Base-by-base conservation (phyloP, 2,888 invertebrate species). In the Hydrotaea diabolus region DNA sequence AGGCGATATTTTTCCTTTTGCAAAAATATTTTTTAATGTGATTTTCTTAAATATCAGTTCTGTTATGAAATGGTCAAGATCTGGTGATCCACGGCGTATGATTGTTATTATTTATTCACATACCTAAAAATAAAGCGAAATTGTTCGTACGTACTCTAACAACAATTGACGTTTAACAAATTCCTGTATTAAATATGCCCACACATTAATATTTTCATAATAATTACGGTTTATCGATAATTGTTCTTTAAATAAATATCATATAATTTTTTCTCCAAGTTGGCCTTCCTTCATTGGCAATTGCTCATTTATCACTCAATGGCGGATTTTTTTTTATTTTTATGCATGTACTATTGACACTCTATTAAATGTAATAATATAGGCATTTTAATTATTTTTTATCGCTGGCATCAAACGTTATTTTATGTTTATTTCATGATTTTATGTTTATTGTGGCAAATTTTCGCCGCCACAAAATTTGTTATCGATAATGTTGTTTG, bases 391-490 rank as follows among this genome's bases (percentile, higher is more conserved):
- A 66, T 66, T 21, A 39, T 39, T 43, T 36, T 66, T 43, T 69
- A 46, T 43, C 46, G 46, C 21, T 46, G 19, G 39, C 13, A 66
- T 39, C 13, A 17, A 39, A 21, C 43, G 11, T 11, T 43, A 19
- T 31, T 31, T 31, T 66, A 17, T 39, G 17, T 31, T 31, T 31
- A 31, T 31, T 31, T 31, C 39, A 39, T 26, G 59, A 26, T 13
- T 49, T 49, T 59, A 59, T 59, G 59, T 59, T 59, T 59, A 59
- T 26, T 21, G 26, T 59, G 11, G 59, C 59, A 23, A n/a, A n/a
- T 59, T 26, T 59, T 19, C 39, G 1, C 39, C 39, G 13, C 39
- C 39, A 39, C 39, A 39, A 46, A 46, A 43, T 23, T 46, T 46
- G 69, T 46, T 23, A 23, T 43, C 43, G 15, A 69, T 69, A 19